phyloP scores from a whole-genome alignment of 2,113 vertebrate species.

The Chloropsis cyanopogon region DNA sequence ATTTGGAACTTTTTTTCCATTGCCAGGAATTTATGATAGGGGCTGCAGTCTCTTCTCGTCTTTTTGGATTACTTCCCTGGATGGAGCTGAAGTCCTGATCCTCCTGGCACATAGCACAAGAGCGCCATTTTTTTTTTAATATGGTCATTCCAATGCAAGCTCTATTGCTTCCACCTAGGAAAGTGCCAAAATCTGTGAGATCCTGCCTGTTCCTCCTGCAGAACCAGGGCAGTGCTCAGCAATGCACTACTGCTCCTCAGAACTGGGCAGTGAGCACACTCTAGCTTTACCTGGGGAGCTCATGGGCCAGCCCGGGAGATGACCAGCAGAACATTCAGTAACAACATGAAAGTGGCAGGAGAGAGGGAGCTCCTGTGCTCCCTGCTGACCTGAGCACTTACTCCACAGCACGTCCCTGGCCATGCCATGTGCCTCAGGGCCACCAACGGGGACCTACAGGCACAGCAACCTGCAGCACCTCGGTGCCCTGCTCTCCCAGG shows the following conservation, averaged over 20 bases:
- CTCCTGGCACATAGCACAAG: neutral
- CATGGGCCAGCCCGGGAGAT: neutral
- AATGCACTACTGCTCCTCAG: neutral
- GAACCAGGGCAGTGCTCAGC: neutral
- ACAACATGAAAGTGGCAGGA: neutral
- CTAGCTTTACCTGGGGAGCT: neutral
- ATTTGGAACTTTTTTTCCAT: neutral
- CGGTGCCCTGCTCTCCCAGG: neutral
- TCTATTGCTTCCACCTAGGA: rapidly evolving
- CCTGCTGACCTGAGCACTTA: neutral
- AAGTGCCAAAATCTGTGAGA: neutral
- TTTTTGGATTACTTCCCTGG: neutral
- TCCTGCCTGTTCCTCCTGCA: neutral
- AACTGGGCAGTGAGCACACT: neutral
- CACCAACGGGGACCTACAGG: rapidly evolving
- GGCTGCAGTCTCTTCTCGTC: neutral
- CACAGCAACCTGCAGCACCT: neutral
- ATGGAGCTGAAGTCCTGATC: neutral
- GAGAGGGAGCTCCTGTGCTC: neutral
- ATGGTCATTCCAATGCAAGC: neutral
- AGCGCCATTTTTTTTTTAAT: neutral
- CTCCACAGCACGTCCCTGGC: neutral
- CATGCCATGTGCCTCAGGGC: neutral
- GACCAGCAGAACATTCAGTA: neutral
- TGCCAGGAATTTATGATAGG: neutral